Evolutionary conservation across 2,113 vertebrate species (phyloP).

Genomic region (Murina feae): DNA sequence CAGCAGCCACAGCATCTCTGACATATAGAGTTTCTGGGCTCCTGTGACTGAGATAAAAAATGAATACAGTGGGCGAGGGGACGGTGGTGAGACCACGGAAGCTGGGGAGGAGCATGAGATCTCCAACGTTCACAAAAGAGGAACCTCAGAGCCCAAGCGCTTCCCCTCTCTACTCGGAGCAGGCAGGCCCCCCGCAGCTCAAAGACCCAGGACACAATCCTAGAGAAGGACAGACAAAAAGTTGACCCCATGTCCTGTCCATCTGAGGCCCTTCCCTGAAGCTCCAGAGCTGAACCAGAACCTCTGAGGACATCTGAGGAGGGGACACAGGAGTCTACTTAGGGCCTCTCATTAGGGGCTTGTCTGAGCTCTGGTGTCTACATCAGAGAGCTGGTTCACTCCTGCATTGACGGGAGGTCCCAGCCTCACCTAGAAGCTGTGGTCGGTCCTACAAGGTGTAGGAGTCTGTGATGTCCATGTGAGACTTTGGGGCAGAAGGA

Average conservation of each 20-base stretch:
- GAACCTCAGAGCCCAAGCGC: background rate
- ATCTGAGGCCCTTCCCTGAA: fast-evolving
- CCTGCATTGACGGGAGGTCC: background rate
- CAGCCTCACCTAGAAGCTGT: background rate
- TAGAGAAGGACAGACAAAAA: background rate
- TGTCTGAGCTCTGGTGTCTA: background rate
- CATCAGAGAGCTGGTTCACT: too few relatives aligned
- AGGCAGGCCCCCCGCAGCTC: fast-evolving
- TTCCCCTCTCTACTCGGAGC: background rate
- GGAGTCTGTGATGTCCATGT: background rate
- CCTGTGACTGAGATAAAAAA: background rate
- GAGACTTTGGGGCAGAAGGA: background rate
- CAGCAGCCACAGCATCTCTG: background rate
- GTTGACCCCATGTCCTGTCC: background rate
- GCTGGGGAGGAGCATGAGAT: background rate
- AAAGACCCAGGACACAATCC: background rate
- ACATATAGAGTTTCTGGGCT: too few relatives aligned
- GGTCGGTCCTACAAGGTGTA: background rate
- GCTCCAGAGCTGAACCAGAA: too few relatives aligned
- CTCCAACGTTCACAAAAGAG: background rate
- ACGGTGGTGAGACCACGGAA: background rate
- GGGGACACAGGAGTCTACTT: background rate
- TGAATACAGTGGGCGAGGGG: fast-evolving
- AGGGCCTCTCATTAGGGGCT: background rate
- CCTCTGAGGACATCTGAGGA: background rate